A percentile compares a stretch with the other conserved stretches of the same genome.
phyloP scores from a whole-genome alignment of 1,140 invertebrate genomes.

The Tetramorium simillimum region DNA sequence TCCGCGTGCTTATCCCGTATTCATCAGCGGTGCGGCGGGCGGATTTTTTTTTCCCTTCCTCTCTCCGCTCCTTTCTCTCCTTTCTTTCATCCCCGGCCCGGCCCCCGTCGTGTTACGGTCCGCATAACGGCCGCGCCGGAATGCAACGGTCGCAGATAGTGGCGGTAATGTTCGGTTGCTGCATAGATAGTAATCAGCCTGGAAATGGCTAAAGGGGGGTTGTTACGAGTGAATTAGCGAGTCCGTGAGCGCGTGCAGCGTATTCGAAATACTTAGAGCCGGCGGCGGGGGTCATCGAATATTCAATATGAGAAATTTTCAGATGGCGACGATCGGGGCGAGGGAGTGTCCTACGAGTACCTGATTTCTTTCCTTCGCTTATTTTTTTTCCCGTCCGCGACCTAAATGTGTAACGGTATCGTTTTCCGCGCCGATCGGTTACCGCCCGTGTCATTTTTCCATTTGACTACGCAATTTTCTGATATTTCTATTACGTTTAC shows the following conservation, averaged over 20 bases:
- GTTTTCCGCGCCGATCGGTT: neutral
- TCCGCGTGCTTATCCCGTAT: constrained; percentile 45
- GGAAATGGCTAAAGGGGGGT: constrained; percentile 4
- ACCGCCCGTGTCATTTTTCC: constrained; percentile 11
- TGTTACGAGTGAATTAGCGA: constrained; percentile 54
- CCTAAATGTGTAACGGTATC: neutral
- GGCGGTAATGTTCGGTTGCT: constrained; percentile 27
- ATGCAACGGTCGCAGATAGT: constrained; percentile 39
- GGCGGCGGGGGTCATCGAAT: neutral
- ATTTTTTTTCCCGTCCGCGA: neutral
- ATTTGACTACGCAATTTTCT: neutral
- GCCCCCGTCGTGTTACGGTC: constrained; percentile 2
- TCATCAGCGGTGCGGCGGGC: constrained; percentile 26
- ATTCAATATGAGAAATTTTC: neutral
- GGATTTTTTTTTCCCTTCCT: neutral
- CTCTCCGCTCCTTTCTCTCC: neutral
- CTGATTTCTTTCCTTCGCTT: neutral
- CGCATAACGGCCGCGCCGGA: constrained; percentile 19
- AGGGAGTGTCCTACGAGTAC: no score
- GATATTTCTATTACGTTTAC: constrained; percentile 39
- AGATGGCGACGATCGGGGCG: no score
- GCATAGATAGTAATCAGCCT: constrained; percentile 42
- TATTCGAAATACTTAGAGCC: neutral
- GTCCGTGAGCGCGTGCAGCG: constrained; percentile 20
- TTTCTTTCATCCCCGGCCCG: neutral